phyloP scores from a whole-genome alignment of 2,797 vertebrate genomes.

The Lepilemur septentrionalis region DNA sequence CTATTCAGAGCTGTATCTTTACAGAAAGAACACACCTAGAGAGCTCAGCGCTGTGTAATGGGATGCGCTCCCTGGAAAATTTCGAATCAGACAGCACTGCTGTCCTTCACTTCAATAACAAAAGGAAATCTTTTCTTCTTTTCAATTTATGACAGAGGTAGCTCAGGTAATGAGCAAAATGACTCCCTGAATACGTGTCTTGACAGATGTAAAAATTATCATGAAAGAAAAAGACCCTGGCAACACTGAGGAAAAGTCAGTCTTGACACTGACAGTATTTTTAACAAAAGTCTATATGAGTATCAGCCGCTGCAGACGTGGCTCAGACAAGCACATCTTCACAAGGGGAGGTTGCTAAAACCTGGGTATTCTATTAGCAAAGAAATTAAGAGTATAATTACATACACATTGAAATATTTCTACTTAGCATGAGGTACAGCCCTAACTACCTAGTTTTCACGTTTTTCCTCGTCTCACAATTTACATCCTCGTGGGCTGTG shows the following conservation, averaged over 20 bases:
- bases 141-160: conserved; percentile 81
- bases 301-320: conserved; percentile 52
- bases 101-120: conserved; percentile 84
- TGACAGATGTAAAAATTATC: conserved; percentile 77
- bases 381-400: conserved; percentile 56
- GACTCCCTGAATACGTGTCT: conserved; percentile 66
- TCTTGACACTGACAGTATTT: conserved; percentile 34
- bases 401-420: conserved; percentile 14
- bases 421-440: conserved; percentile 30
- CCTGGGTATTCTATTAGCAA: conserved; percentile 36
- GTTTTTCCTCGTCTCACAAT: background rate
- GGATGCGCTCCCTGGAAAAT: conserved; percentile 75
- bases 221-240: conserved; percentile 70
- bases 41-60: conserved; percentile 75
- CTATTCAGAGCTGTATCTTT: conserved; percentile 83
- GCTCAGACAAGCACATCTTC: conserved; percentile 58
- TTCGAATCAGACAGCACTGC: conserved; percentile 62
- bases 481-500: background rate
- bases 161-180: conserved; percentile 80
- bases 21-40: conserved; percentile 77
- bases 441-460: background rate
- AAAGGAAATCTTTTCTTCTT: conserved; percentile 82
- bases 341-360: conserved; percentile 55
- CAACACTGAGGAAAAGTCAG: conserved; percentile 61
- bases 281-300: conserved; percentile 62